Conservation (phyloP, 2,797 vertebrate species). For the Gymnoscopelus microlampas region DNA sequence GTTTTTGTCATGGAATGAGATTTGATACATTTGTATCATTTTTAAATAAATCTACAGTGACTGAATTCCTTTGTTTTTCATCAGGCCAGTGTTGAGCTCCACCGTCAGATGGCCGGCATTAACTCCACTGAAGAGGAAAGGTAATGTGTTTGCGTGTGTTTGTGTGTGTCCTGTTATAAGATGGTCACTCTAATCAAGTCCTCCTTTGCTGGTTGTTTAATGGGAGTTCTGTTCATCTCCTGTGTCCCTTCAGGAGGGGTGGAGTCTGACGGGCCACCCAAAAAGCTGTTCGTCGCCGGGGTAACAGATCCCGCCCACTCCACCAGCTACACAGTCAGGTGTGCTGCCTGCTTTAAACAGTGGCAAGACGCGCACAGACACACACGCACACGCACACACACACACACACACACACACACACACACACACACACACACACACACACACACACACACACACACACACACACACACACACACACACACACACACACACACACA, state of each 20-base stretch:
- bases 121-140: constrained; percentile 83
- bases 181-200: too few relatives aligned
- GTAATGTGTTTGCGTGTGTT: constrained; percentile 47
- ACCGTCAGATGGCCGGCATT: constrained; percentile 74
- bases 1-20: too few relatives aligned
- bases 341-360: constrained; percentile 18
- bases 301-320: constrained; percentile 79
- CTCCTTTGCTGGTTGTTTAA: too few relatives aligned
- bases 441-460: background rate
- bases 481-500: too few relatives aligned
- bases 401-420: background rate
- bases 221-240: background rate
- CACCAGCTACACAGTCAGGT: constrained; percentile 82
- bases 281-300: constrained; percentile 85
- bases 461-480: background rate
- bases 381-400: background rate
- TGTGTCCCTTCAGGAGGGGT: constrained; percentile 72
- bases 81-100: constrained; percentile 72
- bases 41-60: too few relatives aligned
- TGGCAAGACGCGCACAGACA: background rate
- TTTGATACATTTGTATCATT: too few relatives aligned
- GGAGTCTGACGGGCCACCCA: constrained; percentile 84
- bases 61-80: constrained; percentile 1
- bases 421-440: background rate
- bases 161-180: background rate